Percentiles rank a stretch among this genome's conserved stretches.
phyloP scores from a whole-genome alignment of 1,140 invertebrate species.

The Lepidurus arcticus region DNA sequence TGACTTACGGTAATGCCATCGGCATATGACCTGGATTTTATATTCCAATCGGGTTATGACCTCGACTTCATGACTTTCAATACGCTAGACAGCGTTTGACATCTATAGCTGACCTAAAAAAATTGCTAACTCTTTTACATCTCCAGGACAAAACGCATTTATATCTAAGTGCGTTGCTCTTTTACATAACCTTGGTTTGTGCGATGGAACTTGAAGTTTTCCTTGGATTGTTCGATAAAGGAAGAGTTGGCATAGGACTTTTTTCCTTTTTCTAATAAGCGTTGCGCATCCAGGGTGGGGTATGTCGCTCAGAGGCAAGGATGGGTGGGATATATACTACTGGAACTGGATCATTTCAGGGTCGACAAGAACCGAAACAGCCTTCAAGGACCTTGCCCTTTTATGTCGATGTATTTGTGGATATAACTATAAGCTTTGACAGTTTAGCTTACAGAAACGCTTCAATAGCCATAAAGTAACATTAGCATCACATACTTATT shows the following conservation, averaged over 20 bases:
- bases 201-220: not conserved
- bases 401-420: not conserved
- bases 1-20: not conserved
- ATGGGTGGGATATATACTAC: not conserved
- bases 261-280: not conserved
- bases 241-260: not conserved
- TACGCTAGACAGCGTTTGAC: not conserved
- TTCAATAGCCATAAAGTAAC: not conserved
- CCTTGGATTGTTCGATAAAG: not conserved
- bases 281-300: not conserved
- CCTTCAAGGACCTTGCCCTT: slow-evolving; percentile 14
- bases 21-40: not conserved
- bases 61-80: not conserved
- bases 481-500: not conserved
- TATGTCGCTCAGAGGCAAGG: not conserved
- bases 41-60: not conserved
- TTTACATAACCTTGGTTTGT: slow-evolving; percentile 7
- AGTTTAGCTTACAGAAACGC: no score
- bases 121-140: no score
- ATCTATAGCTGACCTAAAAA: no score
- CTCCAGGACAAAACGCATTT: no score
- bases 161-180: not conserved
- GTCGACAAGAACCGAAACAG: not conserved
- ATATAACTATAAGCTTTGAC: not conserved
- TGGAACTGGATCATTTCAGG: slow-evolving; percentile 22